Evolutionary conservation across 2,113 vertebrate species (phyloP), one percentile per base, ranked within the genome.

Genomic region (Notarius lentiginosus): DNA sequence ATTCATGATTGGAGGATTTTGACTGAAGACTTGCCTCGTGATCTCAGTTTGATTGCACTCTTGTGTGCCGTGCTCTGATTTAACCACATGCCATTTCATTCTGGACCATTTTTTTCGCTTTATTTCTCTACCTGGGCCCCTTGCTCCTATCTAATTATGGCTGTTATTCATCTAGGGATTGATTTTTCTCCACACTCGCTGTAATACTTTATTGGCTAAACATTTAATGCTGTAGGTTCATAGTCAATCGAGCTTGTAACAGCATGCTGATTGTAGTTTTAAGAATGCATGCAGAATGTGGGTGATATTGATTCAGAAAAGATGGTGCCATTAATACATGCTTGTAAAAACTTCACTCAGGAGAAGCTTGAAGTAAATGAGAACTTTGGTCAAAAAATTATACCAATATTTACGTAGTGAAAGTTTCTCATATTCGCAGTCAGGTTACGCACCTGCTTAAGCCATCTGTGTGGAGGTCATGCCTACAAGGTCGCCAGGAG

Each of bases 201-300:
- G 61, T 86, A 70, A 70, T 68, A 9, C 53, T 80, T 80, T 80
- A 80, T 80, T 80, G 77, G 49, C 51, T 86, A 70, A 86, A 86
- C 70, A 82, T 72, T 60, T 70, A 75, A 58, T 80, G 79, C 66
- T 63, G 68, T 63, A 87, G 68, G 41, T 58, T 61, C 68, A 60
- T 58, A 41, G 68, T 65, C 73, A 79, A 70, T 79, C 65, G 53
- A 86, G 84, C 84, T 86, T 80, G 60, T 80, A 86, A 70, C 49
- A 79, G 27, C 63, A 55, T 77, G 47, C 34, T 76, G 72, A 84
- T 84, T 76, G 73, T 75, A 49, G 72, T 75, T 60, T 84, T 76
- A 79, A n/a, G 60, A 58, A 80, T 86, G 76, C 30, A 70, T 55
- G 51, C 7, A 6, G 76, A 34, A 80, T 5, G 20, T 68, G 30